These are phyloP conservation scores for Dascillus cervinus DNA, from an alignment of 2,888 invertebrate genomes.

Conservation along the genomic window DNA sequence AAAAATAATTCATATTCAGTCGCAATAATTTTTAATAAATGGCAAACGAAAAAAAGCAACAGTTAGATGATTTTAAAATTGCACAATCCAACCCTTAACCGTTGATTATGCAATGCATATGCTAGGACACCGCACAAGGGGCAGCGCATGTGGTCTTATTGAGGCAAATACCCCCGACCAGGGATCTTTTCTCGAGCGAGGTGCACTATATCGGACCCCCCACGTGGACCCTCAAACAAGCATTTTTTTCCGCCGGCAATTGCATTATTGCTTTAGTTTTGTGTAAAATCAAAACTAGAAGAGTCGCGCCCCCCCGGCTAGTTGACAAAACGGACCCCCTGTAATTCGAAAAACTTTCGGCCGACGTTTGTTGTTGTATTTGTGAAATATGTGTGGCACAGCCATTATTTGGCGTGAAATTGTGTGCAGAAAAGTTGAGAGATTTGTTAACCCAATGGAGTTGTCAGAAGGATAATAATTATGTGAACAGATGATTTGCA, in stretches of 20 bases:
- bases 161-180: conserved; percentile 13
- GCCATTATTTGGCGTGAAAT: conserved; percentile 25
- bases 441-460: not conserved
- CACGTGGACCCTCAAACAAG: conserved; percentile 24
- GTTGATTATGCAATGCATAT: conserved; percentile 14
- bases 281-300: conserved; percentile 19
- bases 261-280: conserved; percentile 18
- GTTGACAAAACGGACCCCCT: conserved; percentile 27
- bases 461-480: not conserved
- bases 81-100: conserved; percentile 6
- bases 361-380: conserved; percentile 18
- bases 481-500: not conserved
- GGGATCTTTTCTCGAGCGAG: conserved; percentile 11
- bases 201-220: conserved; percentile 18
- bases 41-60: too few species aligned
- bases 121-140: conserved; percentile 14
- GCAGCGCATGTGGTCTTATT: conserved; percentile 13
- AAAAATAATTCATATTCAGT: too few species aligned
- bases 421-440: conserved; percentile 10
- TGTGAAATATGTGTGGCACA: conserved; percentile 19
- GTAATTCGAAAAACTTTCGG: conserved; percentile 13
- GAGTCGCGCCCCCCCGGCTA: conserved; percentile 20
- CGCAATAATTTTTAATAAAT: too few species aligned
- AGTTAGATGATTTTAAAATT: too few species aligned
- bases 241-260: conserved; percentile 15